phyloP scores from a whole-genome alignment of 2,888 invertebrate species.

The Diarsia mendica region DNA sequence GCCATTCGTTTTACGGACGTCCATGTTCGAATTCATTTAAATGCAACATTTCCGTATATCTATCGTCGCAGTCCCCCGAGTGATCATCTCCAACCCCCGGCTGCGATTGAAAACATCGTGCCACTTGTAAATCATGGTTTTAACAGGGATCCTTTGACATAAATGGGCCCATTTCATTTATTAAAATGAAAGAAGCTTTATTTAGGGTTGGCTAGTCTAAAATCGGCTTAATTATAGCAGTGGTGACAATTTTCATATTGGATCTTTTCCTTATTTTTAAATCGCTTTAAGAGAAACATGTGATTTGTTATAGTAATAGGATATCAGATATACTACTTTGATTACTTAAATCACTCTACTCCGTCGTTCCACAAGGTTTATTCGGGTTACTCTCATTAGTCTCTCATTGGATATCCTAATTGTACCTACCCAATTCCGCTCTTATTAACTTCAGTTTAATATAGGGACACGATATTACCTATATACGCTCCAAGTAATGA shows the following conservation, averaged over 20 bases:
- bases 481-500: slow-evolving; percentile 39
- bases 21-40: slow-evolving; percentile 49
- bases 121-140: slow-evolving; percentile 62
- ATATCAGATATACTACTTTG: not conserved
- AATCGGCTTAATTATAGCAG: slow-evolving; percentile 29
- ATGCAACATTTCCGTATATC: slow-evolving; percentile 47
- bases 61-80: slow-evolving; percentile 41
- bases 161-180: slow-evolving; percentile 53
- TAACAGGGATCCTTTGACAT: slow-evolving; percentile 50
- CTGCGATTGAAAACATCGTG: slow-evolving; percentile 56
- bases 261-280: not conserved
- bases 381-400: slow-evolving; percentile 23
- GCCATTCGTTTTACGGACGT: slow-evolving; percentile 26
- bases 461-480: slow-evolving; percentile 35
- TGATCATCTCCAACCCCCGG: slow-evolving; percentile 47
- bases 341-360: slow-evolving; percentile 14
- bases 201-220: slow-evolving; percentile 26
- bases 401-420: slow-evolving; percentile 19
- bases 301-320: not conserved
- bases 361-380: slow-evolving; percentile 1
- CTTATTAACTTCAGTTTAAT: slow-evolving; percentile 47
- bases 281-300: not conserved
- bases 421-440: slow-evolving; percentile 32
- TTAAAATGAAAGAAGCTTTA: slow-evolving; percentile 35
- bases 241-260: slow-evolving; percentile 1